Percentiles rank a stretch among this genome's conserved stretches.
phyloP scores from a whole-genome alignment of 2,113 vertebrate species.

The Balaenoptera acutorostrata region DNA sequence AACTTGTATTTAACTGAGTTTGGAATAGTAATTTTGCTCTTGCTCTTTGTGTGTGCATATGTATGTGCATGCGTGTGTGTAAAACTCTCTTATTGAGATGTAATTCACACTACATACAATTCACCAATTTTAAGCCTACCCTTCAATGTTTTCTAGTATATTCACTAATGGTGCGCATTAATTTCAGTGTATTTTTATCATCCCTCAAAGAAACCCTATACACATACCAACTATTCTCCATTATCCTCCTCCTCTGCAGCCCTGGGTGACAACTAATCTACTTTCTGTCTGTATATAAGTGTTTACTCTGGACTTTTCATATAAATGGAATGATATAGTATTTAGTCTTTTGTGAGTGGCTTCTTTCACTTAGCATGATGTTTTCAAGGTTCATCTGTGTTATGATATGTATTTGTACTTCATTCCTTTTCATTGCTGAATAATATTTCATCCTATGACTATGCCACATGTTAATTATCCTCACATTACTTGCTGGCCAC shows the following conservation, averaged over 20 bases:
- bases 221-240: not conserved
- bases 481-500: not conserved
- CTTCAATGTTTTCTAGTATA: not conserved
- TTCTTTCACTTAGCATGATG: not conserved
- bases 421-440: not conserved
- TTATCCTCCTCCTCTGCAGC: not conserved
- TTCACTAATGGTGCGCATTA: not conserved
- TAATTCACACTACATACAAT: not conserved
- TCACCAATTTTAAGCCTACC: not conserved
- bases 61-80: not conserved
- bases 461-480: not conserved
- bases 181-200: not conserved
- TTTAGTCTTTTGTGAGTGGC: not conserved
- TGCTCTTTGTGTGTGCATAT: not conserved
- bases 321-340: not conserved
- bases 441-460: not conserved
- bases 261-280: too few relatives aligned
- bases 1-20: not conserved
- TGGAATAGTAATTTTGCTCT: not conserved
- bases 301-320: not conserved
- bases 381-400: not conserved
- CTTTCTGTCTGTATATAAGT: not conserved
- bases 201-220: not conserved
- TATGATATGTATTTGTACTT: accelerated
- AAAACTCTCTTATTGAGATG: not conserved